phyloP scores from a whole-genome alignment of 2,797 vertebrate species.

The Tadarida brasiliensis region DNA sequence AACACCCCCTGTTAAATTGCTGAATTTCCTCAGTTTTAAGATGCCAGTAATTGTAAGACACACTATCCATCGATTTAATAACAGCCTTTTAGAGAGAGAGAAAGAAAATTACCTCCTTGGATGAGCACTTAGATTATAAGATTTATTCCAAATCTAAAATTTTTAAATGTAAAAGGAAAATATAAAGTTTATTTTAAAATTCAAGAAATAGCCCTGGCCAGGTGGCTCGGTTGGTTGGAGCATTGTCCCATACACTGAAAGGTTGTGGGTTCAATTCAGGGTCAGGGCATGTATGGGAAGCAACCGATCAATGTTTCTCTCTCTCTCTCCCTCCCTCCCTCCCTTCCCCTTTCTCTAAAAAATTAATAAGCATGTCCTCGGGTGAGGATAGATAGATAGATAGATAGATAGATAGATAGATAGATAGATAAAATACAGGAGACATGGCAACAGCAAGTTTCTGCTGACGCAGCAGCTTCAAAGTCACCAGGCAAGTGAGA shows the following conservation, averaged over 20 bases:
- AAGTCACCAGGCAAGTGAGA: background rate
- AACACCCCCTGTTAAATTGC: conserved; percentile 53
- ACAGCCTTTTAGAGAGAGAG: conserved; percentile 68
- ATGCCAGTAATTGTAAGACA: conserved; percentile 69
- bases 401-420: background rate
- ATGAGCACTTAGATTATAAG: conserved; percentile 59
- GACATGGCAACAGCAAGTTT: background rate
- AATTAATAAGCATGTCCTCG: background rate
- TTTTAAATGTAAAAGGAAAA: conserved; percentile 58
- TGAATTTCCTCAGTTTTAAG: conserved; percentile 50
- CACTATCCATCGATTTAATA: conserved; percentile 79
- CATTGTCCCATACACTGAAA: background rate
- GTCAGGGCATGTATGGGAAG: background rate
- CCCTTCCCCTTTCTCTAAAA: background rate
- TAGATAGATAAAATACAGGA: background rate
- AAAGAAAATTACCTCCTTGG: conserved; percentile 57
- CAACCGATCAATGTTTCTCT: background rate
- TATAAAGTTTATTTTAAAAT: conserved; percentile 49
- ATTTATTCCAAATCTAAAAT: conserved; percentile 70
- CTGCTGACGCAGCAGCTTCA: background rate
- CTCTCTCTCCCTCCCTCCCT: background rate
- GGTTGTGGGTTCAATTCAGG: background rate
- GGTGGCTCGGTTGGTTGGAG: background rate
- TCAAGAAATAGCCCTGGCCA: background rate
- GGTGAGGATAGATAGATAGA: background rate